Percentiles rank a stretch among this genome's conserved stretches.
phyloP scores from a whole-genome alignment of 2,113 vertebrate species.

The Zeus faber region DNA sequence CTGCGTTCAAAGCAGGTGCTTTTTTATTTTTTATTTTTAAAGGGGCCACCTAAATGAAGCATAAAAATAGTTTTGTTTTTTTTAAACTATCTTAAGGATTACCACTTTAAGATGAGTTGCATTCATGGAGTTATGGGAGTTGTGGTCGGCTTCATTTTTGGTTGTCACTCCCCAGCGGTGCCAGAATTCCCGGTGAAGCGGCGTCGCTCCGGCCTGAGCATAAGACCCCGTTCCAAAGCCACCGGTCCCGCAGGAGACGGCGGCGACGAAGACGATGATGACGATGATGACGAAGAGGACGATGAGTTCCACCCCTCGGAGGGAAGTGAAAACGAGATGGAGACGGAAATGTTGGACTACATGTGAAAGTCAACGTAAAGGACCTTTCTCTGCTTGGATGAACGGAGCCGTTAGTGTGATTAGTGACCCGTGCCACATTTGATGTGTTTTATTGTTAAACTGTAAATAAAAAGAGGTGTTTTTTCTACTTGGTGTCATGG shows the following conservation, averaged over 20 bases:
- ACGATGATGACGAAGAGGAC: conserved; percentile 82
- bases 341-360: conserved; percentile 94
- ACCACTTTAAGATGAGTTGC: too few species aligned
- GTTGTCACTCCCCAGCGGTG: conserved; percentile 15
- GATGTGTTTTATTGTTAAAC: neutral
- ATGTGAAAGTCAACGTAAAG: conserved; percentile 65
- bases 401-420: neutral
- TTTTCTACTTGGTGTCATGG: neutral
- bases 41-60: too few species aligned
- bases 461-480: conserved; percentile 36
- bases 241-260: conserved; percentile 9
- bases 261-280: conserved; percentile 44
- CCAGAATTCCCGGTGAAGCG: conserved; percentile 16
- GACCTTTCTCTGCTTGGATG: neutral
- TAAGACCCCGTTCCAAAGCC: neutral
- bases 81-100: too few species aligned
- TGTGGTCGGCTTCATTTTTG: too few species aligned
- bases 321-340: conserved; percentile 97
- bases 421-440: too few species aligned
- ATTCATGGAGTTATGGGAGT: too few species aligned
- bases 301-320: conserved; percentile 90
- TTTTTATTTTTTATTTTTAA: too few species aligned
- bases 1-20: too few species aligned
- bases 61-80: too few species aligned
- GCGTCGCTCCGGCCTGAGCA: conserved; percentile 3